These are phyloP conservation scores for Albula glossodonta DNA, from an alignment of 2,113 vertebrate genomes.

Conservation along the genomic window DNA sequence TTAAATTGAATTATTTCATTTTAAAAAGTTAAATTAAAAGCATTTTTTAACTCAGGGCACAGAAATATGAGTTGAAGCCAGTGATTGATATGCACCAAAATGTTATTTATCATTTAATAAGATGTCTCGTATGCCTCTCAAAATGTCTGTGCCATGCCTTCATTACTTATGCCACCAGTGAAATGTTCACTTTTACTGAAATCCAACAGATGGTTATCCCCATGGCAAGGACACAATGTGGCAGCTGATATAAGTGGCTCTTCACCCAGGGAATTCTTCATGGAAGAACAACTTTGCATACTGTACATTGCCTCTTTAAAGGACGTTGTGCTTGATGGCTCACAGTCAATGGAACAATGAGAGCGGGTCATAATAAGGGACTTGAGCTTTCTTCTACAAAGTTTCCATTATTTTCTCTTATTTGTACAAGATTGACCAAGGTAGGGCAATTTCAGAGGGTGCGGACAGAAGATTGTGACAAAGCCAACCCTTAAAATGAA, in stretches of 20 bases:
- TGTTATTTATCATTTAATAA: not conserved
- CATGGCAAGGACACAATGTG: constrained; percentile 20
- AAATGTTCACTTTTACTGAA: constrained; percentile 32
- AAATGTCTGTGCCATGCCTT: constrained; percentile 3
- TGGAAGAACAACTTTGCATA: constrained; percentile 26
- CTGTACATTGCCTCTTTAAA: constrained; percentile 12
- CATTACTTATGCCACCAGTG: not conserved
- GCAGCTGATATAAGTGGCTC: constrained; percentile 24
- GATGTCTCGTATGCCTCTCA: not conserved
- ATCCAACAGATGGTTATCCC: constrained; percentile 21
- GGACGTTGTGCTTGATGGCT: not conserved
- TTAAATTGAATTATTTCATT: not conserved
- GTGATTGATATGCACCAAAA: not conserved
- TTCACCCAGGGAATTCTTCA: constrained; percentile 26
- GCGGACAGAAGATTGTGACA: not conserved
- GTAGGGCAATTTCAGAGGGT: not conserved
- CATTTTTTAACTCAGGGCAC: not conserved
- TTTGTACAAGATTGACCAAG: not conserved
- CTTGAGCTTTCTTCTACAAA: no score
- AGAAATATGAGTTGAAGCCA: not conserved
- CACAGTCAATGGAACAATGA: not conserved
- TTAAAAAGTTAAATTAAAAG: no score
- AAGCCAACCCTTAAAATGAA: not conserved
- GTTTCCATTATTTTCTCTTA: not conserved
- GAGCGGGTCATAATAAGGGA: no score